A percentile compares a stretch with the other conserved stretches of the same genome.
These are phyloP conservation scores for Psittacula cyanocephala DNA, from an alignment of 2,113 vertebrate genomes.

Conservation along the genomic window DNA sequence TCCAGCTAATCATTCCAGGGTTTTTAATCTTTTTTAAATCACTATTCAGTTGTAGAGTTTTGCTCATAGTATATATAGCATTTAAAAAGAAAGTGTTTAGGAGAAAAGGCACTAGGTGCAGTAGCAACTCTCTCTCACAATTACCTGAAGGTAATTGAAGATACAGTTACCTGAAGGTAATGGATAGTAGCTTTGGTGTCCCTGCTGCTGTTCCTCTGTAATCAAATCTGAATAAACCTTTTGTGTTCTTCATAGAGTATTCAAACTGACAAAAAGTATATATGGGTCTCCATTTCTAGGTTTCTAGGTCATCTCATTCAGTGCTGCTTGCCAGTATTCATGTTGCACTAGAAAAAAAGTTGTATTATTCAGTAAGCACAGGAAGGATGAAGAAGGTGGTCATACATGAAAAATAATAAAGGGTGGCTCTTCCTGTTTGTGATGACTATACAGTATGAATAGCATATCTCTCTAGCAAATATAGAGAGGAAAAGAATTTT, in stretches of 20 bases:
- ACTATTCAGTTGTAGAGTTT: not conserved
- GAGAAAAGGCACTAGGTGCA: not conserved
- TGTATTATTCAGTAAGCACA: not conserved
- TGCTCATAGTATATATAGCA: fast-evolving
- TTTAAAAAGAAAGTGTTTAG: not conserved
- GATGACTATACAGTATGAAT: not conserved
- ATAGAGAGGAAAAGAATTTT: not conserved
- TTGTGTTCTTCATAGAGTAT: not conserved
- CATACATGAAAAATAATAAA: not conserved
- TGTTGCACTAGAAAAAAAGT: not conserved
- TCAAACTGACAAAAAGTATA: not conserved
- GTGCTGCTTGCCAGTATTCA: not conserved
- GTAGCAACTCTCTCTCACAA: not conserved
- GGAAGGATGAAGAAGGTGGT: not conserved
- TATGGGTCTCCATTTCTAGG: not conserved
- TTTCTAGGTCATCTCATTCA: not conserved
- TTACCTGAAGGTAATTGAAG: not conserved
- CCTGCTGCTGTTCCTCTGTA: not conserved
- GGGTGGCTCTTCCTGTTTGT: not conserved
- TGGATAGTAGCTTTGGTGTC: not conserved
- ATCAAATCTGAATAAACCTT: not conserved
- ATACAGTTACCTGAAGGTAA: not conserved
- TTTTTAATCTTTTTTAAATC: not conserved
- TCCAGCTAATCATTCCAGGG: not conserved
- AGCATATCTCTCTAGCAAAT: not conserved